Evolutionary conservation across 1,140 invertebrate species (phyloP).

Genomic region (Drosophila ercepeae): DNA sequence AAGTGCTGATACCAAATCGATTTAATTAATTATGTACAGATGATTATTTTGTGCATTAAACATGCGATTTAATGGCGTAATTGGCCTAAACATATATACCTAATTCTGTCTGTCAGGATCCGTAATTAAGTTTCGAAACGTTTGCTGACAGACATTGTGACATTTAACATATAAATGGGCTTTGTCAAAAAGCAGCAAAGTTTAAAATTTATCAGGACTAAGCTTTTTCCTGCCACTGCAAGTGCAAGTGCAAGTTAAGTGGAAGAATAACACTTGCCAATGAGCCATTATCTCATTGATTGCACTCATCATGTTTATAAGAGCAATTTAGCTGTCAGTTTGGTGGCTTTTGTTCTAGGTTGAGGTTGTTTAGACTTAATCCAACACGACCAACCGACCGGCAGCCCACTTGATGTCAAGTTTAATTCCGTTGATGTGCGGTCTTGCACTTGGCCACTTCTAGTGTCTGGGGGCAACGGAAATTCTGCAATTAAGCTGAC

Average conservation of each 20-base stretch:
- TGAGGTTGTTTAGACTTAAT: conserved; percentile 29
- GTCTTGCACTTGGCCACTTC: conserved; percentile 31
- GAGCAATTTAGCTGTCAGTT: conserved; percentile 18
- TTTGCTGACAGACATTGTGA: neutral
- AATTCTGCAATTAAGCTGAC: conserved; percentile 71
- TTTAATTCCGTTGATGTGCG: conserved; percentile 29
- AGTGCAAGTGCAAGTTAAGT: neutral
- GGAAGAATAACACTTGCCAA: neutral
- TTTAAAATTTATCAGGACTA: neutral
- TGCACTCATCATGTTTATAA: conserved; percentile 19
- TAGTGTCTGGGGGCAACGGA: conserved; percentile 20
- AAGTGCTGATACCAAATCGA: neutral
- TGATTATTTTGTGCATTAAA: neutral
- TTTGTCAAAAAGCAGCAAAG: neutral
- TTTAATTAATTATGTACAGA: conserved; percentile 3
- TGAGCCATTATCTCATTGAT: conserved; percentile 11
- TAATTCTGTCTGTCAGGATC: neutral
- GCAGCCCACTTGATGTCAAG: conserved; percentile 34
- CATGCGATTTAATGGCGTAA: conserved; percentile 9
- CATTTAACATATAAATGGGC: neutral
- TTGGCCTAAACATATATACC: neutral
- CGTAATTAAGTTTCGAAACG: conserved; percentile 4
- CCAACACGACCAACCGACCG: neutral
- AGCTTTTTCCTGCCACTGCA: neutral
- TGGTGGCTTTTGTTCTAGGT: neutral